Conservation (phyloP, 2,888 invertebrate genomes). For the Drosophila kanekoi region DNA sequence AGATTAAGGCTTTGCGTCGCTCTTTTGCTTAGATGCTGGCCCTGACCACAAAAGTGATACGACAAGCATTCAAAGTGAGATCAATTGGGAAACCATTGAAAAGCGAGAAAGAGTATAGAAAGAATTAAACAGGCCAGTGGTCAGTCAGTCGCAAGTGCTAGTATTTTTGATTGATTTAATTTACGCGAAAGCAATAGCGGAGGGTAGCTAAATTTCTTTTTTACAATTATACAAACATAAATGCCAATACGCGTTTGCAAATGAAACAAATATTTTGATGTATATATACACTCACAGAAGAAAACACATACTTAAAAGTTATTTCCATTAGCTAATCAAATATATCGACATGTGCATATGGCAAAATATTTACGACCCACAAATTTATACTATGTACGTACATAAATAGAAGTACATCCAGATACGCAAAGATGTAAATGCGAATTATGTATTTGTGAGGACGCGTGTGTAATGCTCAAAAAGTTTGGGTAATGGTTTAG, state of each 20-base stretch:
- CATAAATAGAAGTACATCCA: conserved; percentile 16
- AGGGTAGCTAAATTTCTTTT: conserved; percentile 77
- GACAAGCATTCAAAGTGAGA: conserved; percentile 12
- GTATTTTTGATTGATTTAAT: conserved; percentile 70
- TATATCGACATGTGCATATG: conserved; percentile 38
- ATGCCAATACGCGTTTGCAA: conserved; percentile 55
- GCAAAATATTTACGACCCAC: conserved; percentile 31
- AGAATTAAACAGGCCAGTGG: conserved; percentile 35
- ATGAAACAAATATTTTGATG: conserved; percentile 67
- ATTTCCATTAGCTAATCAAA: conserved; percentile 64
- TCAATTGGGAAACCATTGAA: neutral
- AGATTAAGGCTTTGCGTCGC: conserved; percentile 77
- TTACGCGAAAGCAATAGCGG: conserved; percentile 54
- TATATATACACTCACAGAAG: conserved; percentile 55
- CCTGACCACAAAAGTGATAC: conserved; percentile 56
- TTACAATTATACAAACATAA: conserved; percentile 63
- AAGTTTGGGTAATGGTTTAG: conserved; percentile 16
- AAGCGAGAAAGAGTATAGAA: neutral
- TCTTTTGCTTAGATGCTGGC: conserved; percentile 69
- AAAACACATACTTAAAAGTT: conserved; percentile 50
- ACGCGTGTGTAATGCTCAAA: conserved; percentile 34
- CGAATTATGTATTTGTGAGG: conserved; percentile 26
- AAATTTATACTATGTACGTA: conserved; percentile 53
- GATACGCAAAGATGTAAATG: conserved; percentile 15
- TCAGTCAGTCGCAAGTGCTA: conserved; percentile 64